phyloP scores from a whole-genome alignment of 2,888 invertebrate species.

The Eristalis tenax region DNA sequence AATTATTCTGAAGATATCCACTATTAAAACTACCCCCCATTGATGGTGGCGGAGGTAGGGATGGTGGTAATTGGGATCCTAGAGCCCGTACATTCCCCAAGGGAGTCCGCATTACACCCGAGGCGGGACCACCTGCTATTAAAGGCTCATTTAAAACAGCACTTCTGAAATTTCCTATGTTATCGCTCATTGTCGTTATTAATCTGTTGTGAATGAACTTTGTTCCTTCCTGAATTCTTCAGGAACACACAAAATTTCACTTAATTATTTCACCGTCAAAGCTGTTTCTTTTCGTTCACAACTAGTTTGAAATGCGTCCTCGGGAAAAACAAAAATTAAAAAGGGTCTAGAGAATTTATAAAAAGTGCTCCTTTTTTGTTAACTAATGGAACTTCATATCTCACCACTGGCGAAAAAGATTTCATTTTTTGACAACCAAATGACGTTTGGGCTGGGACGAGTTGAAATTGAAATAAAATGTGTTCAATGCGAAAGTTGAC shows the following conservation, averaged over 20 bases:
- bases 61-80: constrained; percentile 73
- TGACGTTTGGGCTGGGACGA: background rate
- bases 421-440: background rate
- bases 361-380: background rate
- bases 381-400: background rate
- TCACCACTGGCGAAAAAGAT: background rate
- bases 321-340: background rate
- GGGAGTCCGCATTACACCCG: constrained; percentile 76
- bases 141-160: constrained; percentile 77
- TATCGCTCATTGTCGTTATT: constrained; percentile 66
- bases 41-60: constrained; percentile 73
- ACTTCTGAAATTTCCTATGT: constrained; percentile 75
- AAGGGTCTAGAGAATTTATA: background rate
- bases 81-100: constrained; percentile 76
- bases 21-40: constrained; percentile 44
- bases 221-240: constrained; percentile 14
- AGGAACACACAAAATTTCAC: constrained; percentile 23
- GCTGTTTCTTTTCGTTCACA: background rate
- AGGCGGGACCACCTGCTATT: constrained; percentile 69
- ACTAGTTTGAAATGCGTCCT: background rate
- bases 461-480: background rate
- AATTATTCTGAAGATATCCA: constrained; percentile 57
- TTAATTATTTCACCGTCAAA: background rate
- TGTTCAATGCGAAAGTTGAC: too few relatives aligned
- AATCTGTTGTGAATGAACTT: constrained; percentile 30